Evolutionary conservation across 2,797 vertebrate genomes (phyloP).

Genomic region (Acrocephalus scirpaceus): DNA sequence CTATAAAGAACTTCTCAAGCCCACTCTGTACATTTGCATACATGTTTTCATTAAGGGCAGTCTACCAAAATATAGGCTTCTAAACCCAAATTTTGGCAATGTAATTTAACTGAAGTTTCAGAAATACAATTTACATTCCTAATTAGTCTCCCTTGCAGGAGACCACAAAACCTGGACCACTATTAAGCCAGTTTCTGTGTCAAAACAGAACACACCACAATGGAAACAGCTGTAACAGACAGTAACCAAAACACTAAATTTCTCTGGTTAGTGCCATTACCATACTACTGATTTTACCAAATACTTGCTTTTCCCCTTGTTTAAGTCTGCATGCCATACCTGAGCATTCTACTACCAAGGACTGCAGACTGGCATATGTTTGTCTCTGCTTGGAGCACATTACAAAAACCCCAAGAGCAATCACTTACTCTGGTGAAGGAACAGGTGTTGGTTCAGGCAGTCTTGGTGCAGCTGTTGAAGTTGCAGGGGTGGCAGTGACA

Average conservation of each 20-base stretch:
- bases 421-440: constrained; percentile 79
- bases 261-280: not conserved
- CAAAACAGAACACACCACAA: not conserved
- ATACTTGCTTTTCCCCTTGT: not conserved
- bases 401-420: not conserved
- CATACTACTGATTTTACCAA: not conserved
- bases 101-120: not conserved
- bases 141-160: not conserved
- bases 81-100: not conserved
- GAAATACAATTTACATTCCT: not conserved
- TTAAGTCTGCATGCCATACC: not conserved
- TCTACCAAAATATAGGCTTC: not conserved
- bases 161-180: not conserved
- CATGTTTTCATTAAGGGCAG: not conserved
- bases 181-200: not conserved
- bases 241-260: not conserved
- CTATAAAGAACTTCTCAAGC: not conserved
- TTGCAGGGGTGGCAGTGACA: constrained; percentile 59
- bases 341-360: not conserved
- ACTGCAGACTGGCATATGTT: not conserved
- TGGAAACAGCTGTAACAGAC: not conserved
- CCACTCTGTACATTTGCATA: not conserved
- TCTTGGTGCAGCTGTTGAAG: constrained; percentile 41
- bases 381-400: not conserved
- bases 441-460: constrained; percentile 67